Evolutionary conservation across 2,888 invertebrate genomes (phyloP).

Genomic region (Sinotaia quadrata): DNA sequence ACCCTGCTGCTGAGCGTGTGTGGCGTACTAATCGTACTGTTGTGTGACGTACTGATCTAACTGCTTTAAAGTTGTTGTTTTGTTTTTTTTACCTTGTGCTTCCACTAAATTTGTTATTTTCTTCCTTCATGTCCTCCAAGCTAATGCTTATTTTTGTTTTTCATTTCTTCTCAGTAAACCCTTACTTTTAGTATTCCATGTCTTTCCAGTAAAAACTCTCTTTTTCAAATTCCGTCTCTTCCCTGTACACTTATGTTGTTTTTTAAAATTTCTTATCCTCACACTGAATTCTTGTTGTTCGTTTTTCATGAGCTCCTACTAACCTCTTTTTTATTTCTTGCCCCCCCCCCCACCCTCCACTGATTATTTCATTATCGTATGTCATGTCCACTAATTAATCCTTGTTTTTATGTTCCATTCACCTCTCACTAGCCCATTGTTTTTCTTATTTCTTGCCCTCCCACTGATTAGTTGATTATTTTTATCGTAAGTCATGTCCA

Average conservation of each 20-base stretch:
- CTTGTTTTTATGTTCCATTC: neutral
- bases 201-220: neutral
- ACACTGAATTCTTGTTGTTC: neutral
- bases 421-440: neutral
- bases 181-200: too few species aligned
- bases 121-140: neutral
- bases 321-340: neutral
- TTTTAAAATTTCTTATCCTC: neutral
- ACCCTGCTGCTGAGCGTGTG: too few species aligned
- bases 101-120: neutral
- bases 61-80: too few species aligned
- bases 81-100: neutral
- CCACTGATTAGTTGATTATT: too few species aligned
- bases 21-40: too few species aligned
- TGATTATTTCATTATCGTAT: neutral
- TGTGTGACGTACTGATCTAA: too few species aligned
- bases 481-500: too few species aligned
- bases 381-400: neutral
- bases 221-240: slow-evolving; percentile 3
- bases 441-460: too few species aligned
- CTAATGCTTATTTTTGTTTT: slow-evolving; percentile 2
- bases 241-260: neutral
- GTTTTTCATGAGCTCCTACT: neutral
- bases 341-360: neutral
- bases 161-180: neutral